Evolutionary conservation across 2,888 invertebrate genomes (phyloP), one percentile per base, ranked within the genome.

Genomic region (Hybos culiciformis): DNA sequence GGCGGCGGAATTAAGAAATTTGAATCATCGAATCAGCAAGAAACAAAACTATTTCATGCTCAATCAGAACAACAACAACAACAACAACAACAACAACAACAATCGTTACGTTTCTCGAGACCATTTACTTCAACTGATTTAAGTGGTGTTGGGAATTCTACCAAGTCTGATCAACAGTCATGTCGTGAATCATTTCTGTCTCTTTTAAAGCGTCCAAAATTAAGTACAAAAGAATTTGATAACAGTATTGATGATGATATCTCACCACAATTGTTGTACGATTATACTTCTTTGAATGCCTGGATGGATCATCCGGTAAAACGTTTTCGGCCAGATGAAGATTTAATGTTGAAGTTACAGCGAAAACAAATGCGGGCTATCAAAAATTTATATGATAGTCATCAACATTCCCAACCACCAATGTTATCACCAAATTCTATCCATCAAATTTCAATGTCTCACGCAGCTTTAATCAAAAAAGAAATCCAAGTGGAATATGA

Each of bases 241-340:
- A 77, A 77, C 46, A 80, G 81, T 54, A 72, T 83, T 42, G 75
- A 81, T 20, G 87, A 87, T 54, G 88, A 91, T 60, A 83, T 83
- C 60, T 78, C 79, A 54, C 76, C 80, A 50, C 80, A 84, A 53
- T 75, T 83, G 69, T 74, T 94, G 17, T 93, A 93, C 67, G 91
- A 93, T 68, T 91, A 90, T 69, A 75, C 85, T 52, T 79, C 80
- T 54, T 74, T 86, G 53, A 77, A 84, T 60, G 83, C 82, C 34
- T 91, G 90, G 91, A 72, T 90, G 58, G 82, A 90, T 63, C 85
- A 90, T 69, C 90, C 91, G 1, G 84, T 92, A 47, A 93, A 92
- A 68, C 79, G 85, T 55, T 83, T 86, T 67, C 84, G 86, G 66
- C 71, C 75, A 24, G 73, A 65, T 38, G 63, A 72, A 54, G 58